Conservation (phyloP, 2,888 invertebrate genomes). For the Drosophila stalkeri region DNA sequence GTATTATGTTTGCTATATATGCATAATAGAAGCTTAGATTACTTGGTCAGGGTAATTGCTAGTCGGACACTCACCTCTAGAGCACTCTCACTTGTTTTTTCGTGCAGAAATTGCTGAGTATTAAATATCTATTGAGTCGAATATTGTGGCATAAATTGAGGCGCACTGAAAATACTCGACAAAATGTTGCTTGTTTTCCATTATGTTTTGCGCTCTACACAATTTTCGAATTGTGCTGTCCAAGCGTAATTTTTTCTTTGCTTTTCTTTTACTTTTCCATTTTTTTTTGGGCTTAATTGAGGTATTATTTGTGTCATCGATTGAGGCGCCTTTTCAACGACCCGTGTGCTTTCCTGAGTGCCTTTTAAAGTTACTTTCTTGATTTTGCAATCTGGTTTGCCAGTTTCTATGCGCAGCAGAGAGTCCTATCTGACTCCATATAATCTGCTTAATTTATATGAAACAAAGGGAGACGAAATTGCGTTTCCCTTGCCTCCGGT, state of each 20-base stretch:
- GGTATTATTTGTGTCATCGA: slow-evolving; percentile 77
- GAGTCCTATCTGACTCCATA: slow-evolving; percentile 56
- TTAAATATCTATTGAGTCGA: slow-evolving; percentile 76
- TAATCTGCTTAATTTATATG: slow-evolving; percentile 75
- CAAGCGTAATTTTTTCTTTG: slow-evolving; percentile 13
- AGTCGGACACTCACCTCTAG: background rate
- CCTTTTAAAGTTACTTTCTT: slow-evolving; percentile 18
- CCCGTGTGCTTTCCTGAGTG: slow-evolving; percentile 3
- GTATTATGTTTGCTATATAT: background rate
- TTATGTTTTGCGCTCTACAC: slow-evolving; percentile 50
- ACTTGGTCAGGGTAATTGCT: background rate
- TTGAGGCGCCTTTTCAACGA: slow-evolving; percentile 32
- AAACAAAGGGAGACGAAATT: slow-evolving; percentile 33
- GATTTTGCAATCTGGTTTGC: slow-evolving; percentile 21
- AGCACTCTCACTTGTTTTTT: background rate
- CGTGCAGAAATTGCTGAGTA: slow-evolving; percentile 61
- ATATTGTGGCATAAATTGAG: slow-evolving; percentile 56
- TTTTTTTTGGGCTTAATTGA: slow-evolving; percentile 65
- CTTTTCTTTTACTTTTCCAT: background rate
- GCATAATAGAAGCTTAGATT: background rate
- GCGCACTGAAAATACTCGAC: slow-evolving; percentile 29
- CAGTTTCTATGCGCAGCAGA: slow-evolving; percentile 9
- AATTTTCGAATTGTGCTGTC: slow-evolving; percentile 40
- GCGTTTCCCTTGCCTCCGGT: background rate
- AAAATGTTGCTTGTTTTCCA: slow-evolving; percentile 67